A percentile compares a stretch with the other conserved stretches of the same genome.
These are phyloP conservation scores for Illadopsis cleaveri DNA, from an alignment of 2,113 vertebrate species.

Conservation along the genomic window DNA sequence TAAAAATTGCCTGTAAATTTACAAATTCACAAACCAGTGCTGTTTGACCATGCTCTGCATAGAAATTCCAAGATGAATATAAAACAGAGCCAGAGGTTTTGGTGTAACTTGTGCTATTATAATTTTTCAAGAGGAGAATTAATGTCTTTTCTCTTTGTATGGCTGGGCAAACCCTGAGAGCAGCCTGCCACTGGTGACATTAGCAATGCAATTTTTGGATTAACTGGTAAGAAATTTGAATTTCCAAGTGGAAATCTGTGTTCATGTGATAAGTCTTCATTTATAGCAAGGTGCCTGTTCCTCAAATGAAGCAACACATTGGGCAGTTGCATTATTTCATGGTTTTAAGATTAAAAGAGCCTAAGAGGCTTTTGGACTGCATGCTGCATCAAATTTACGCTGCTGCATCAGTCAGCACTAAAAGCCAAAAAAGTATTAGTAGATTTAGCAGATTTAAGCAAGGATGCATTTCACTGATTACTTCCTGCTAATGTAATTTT, in stretches of 20 bases:
- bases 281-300: neutral
- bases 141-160: neutral
- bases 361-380: slow-evolving; percentile 59
- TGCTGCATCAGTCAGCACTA: slow-evolving; percentile 30
- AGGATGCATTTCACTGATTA: slow-evolving; percentile 68
- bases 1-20: neutral
- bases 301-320: neutral
- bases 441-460: slow-evolving; percentile 55
- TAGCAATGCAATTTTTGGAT: neutral
- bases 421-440: slow-evolving; percentile 50
- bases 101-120: neutral
- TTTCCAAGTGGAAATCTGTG: neutral
- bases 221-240: neutral
- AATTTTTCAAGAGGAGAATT: neutral
- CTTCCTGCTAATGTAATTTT: slow-evolving; percentile 55
- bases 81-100: neutral
- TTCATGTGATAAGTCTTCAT: neutral
- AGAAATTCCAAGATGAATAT: neutral
- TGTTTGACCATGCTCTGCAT: neutral
- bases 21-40: neutral
- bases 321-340: neutral
- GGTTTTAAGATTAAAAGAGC: slow-evolving; percentile 40
- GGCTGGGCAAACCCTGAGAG: neutral
- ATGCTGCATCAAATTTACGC: slow-evolving; percentile 35
- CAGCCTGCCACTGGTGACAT: neutral